Percentiles rank a stretch among this genome's conserved stretches.
phyloP scores from a whole-genome alignment of 2,113 vertebrate species.

The Conger conger region DNA sequence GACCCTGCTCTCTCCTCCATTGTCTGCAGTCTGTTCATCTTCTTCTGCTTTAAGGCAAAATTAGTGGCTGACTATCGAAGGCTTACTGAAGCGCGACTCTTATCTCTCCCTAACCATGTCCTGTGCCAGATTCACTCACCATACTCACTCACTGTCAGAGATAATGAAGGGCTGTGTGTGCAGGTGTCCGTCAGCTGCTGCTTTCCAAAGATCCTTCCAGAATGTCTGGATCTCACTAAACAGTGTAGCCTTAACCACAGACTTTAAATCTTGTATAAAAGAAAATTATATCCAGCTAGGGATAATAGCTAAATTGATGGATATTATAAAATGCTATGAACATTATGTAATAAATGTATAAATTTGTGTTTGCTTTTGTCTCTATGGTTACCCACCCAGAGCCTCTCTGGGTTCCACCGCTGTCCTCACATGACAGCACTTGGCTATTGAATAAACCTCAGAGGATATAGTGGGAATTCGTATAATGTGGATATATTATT shows the following conservation, averaged over 20 bases:
- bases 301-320: neutral
- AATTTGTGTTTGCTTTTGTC: neutral
- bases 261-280: neutral
- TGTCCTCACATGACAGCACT: neutral
- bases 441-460: neutral
- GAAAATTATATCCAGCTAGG: neutral
- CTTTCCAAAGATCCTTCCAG: too few relatives aligned
- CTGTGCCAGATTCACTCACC: neutral
- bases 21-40: slow-evolving; percentile 30
- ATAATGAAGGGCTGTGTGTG: neutral
- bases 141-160: neutral
- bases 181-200: too few relatives aligned
- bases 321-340: neutral
- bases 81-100: neutral
- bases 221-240: neutral
- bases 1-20: slow-evolving; percentile 21
- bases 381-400: neutral
- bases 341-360: neutral
- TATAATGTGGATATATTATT: too few relatives aligned
- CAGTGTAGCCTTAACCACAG: neutral
- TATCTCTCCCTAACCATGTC: neutral
- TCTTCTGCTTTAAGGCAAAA: neutral
- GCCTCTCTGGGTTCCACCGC: neutral
- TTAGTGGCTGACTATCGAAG: neutral
- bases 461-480: neutral